A percentile compares a stretch with the other conserved stretches of the same genome.
These are phyloP conservation scores for Gobio gobio DNA, from an alignment of 2,113 vertebrate species.

Conservation along the genomic window DNA sequence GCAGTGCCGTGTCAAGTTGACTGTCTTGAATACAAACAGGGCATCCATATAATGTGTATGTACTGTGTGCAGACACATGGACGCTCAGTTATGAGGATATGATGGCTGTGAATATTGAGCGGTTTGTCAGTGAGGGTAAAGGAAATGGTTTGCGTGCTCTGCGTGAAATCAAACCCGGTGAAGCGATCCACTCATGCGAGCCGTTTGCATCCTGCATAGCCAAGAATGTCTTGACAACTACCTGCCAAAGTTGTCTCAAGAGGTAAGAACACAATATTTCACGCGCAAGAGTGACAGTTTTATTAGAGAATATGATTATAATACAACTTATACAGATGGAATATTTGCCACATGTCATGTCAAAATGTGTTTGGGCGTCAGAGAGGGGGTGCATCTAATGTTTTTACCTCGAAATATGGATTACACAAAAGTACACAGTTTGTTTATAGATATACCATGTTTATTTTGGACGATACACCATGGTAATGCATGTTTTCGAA, in stretches of 20 bases:
- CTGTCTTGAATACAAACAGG: slow-evolving; percentile 16
- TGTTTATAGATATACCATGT: too few species aligned
- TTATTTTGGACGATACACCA: too few species aligned
- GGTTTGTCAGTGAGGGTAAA: slow-evolving; percentile 77
- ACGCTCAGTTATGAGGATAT: background rate
- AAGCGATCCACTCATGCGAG: slow-evolving; percentile 73
- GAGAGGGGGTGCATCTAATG: too few species aligned
- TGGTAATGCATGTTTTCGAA: too few species aligned
- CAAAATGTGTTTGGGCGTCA: too few species aligned
- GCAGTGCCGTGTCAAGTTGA: background rate
- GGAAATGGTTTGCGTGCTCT: slow-evolving; percentile 82
- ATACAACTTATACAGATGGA: too few species aligned
- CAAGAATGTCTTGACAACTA: slow-evolving; percentile 67
- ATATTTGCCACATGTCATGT: too few species aligned
- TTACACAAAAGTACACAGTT: too few species aligned
- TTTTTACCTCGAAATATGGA: too few species aligned
- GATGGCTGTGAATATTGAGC: slow-evolving; percentile 78
- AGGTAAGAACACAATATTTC: slow-evolving; percentile 74
- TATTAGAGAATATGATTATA: background rate
- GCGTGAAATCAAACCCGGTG: slow-evolving; percentile 66
- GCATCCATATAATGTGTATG: background rate
- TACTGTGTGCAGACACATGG: background rate
- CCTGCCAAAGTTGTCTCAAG: slow-evolving; percentile 86
- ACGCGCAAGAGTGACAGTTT: background rate
- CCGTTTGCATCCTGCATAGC: slow-evolving; percentile 82